A percentile compares a stretch with the other conserved stretches of the same genome.
Conservation (phyloP, 2,797 vertebrate species). For the Sphenodon punctatus region DNA sequence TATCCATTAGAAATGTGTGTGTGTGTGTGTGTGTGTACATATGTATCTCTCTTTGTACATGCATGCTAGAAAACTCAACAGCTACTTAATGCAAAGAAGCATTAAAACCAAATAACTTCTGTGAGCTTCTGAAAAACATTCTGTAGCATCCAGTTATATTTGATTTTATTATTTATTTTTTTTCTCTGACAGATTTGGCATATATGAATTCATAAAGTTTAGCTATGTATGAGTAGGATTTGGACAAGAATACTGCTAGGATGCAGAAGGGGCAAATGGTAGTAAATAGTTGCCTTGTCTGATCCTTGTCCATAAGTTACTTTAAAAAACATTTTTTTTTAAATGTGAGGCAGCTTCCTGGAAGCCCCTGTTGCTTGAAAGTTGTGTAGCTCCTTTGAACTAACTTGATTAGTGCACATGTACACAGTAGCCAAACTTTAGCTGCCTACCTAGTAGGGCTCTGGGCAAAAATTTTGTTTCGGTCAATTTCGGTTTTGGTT, state of each 20-base stretch:
- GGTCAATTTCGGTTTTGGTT: too few relatives aligned
- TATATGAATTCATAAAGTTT: too few relatives aligned
- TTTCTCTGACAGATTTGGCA: too few relatives aligned
- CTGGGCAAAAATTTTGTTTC: too few relatives aligned
- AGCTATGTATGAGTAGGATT: not conserved
- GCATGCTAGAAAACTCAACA: too few relatives aligned
- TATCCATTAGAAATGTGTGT: too few relatives aligned
- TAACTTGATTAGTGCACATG: not conserved
- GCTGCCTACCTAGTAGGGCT: too few relatives aligned
- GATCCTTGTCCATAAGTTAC: not conserved
- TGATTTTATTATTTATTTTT: too few relatives aligned
- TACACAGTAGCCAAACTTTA: not conserved
- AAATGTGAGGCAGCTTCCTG: not conserved
- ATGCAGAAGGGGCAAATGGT: not conserved
- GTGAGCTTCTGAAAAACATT: not conserved
- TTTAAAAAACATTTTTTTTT: not conserved
- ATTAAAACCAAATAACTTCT: not conserved
- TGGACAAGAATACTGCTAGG: not conserved
- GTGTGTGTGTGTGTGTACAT: too few relatives aligned
- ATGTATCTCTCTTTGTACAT: too few relatives aligned
- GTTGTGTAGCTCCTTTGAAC: not conserved
- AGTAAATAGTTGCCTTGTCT: not conserved
- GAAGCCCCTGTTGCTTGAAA: not conserved
- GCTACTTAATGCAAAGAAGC: not conserved
- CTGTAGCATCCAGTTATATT: too few relatives aligned